Percentiles rank a stretch among this genome's conserved stretches.
phyloP scores from a whole-genome alignment of 1,140 invertebrate genomes.

The Macrosteles quadrilineatus region DNA sequence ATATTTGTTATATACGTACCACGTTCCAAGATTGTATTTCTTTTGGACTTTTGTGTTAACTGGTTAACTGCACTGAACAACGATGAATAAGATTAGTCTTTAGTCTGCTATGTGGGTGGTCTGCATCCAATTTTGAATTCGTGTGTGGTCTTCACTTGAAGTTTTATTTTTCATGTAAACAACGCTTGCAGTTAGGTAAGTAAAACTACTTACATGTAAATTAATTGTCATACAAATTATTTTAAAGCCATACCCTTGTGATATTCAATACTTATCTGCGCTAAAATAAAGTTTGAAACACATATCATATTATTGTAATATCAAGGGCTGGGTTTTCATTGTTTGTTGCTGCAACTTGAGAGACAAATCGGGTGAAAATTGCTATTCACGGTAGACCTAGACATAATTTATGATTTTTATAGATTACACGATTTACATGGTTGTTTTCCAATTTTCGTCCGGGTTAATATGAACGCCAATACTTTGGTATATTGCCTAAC shows the following conservation, averaged over 20 bases:
- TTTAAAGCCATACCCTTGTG: no score
- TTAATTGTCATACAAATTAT: neutral
- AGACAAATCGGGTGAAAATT: neutral
- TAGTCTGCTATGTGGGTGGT: slow-evolving; percentile 14
- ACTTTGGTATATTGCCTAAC: no score
- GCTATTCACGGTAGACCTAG: no score
- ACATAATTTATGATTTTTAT: no score
- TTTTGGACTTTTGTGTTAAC: no score
- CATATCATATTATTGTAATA: neutral
- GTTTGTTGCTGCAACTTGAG: neutral
- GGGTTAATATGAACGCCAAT: no score
- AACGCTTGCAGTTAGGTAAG: neutral
- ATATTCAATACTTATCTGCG: neutral
- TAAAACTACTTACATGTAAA: neutral
- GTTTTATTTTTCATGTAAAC: neutral
- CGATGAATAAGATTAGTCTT: no score
- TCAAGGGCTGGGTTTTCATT: neutral
- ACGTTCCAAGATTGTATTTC: no score
- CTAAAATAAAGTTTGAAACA: neutral
- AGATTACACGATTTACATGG: no score
- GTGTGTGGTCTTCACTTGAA: neutral
- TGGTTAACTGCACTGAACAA: no score
- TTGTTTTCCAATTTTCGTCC: no score
- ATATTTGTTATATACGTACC: no score
- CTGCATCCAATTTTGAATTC: neutral